These are phyloP conservation scores for Bombus impatiens DNA, from an alignment of 1,140 invertebrate species.

Conservation along the genomic window DNA sequence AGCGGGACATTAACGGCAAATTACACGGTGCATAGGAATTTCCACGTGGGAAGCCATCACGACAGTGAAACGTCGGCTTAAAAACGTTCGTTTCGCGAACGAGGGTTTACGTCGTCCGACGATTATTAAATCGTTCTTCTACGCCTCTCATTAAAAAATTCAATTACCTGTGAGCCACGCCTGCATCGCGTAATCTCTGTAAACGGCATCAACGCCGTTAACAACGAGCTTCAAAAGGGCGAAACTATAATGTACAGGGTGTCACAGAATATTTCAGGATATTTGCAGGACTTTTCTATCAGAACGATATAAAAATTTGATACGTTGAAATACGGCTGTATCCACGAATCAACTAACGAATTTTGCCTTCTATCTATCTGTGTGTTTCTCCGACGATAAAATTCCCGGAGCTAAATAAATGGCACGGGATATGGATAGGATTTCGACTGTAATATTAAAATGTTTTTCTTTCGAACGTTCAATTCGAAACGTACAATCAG, in stretches of 20 bases:
- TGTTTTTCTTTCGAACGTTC: too few relatives aligned
- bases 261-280: too few relatives aligned
- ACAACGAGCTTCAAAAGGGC: not conserved
- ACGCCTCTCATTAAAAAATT: slow-evolving; percentile 4
- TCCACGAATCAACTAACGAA: too few relatives aligned
- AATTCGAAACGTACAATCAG: too few relatives aligned
- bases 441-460: too few relatives aligned
- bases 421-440: too few relatives aligned
- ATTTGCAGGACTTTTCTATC: too few relatives aligned
- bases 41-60: not conserved
- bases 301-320: too few relatives aligned
- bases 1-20: slow-evolving; percentile 24
- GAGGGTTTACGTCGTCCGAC: not conserved
- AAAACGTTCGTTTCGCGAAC: not conserved
- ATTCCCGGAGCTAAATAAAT: too few relatives aligned
- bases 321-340: too few relatives aligned
- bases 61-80: not conserved
- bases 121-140: slow-evolving; percentile 17
- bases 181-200: not conserved
- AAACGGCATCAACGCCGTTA: not conserved
- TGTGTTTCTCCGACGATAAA: too few relatives aligned
- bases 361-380: too few relatives aligned
- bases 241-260: not conserved
- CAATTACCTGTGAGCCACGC: slow-evolving; percentile 7
- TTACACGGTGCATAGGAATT: slow-evolving; percentile 35